Conservation (phyloP, 2,797 vertebrate genomes). For the Esox lucius region DNA sequence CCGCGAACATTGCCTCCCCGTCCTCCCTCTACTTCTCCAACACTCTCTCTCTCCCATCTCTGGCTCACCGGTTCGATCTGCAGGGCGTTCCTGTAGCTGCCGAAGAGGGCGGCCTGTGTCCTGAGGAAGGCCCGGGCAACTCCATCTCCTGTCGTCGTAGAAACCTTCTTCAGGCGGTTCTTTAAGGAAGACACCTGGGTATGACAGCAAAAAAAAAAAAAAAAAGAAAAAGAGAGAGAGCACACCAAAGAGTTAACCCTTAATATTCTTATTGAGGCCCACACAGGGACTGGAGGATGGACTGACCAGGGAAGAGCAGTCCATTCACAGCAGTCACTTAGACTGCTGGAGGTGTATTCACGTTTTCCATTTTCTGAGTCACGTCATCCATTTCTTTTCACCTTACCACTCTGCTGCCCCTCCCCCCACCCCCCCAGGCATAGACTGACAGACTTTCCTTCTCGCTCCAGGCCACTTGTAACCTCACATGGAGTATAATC, state of each 20-base stretch:
- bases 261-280: neutral
- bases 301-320: neutral
- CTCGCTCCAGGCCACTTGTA: neutral
- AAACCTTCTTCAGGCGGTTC: slow-evolving; percentile 92
- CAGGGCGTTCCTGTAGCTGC: slow-evolving; percentile 93
- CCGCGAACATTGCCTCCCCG: neutral
- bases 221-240: too few species aligned
- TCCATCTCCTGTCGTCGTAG: slow-evolving; percentile 89
- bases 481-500: neutral
- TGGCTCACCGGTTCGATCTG: slow-evolving; percentile 90
- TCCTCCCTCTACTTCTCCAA: neutral
- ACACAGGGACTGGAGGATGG: neutral
- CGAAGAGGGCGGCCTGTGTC: slow-evolving; percentile 91
- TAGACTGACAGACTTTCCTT: slow-evolving; percentile 1
- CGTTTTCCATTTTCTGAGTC: neutral
- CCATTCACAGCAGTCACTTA: neutral
- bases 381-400: neutral
- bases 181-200: slow-evolving; percentile 89
- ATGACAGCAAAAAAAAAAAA: slow-evolving; percentile 1
- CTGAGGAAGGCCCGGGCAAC: slow-evolving; percentile 94
- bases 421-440: neutral
- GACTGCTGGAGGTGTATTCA: neutral
- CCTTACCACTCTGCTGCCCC: neutral
- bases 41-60: neutral
- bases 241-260: neutral